These are phyloP conservation scores for Varanus komodoensis DNA, from an alignment of 2,113 vertebrate species.

Conservation along the genomic window DNA sequence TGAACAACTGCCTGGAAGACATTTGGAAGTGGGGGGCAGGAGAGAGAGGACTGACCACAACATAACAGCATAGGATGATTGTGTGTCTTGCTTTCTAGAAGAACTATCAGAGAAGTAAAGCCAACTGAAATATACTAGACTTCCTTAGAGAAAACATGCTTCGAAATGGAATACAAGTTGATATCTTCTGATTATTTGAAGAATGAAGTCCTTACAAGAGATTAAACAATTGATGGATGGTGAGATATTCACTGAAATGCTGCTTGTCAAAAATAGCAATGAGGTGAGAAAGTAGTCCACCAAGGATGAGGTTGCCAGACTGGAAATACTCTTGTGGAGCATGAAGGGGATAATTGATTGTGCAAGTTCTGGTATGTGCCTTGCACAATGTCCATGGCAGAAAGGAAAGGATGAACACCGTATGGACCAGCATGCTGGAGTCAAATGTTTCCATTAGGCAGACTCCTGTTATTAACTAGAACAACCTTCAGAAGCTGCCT, in stretches of 20 bases:
- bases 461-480: background rate
- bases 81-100: too few relatives aligned
- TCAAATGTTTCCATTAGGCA: background rate
- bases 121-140: too few relatives aligned
- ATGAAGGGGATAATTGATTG: background rate
- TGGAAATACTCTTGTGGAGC: background rate
- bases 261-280: background rate
- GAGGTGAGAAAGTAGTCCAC: background rate
- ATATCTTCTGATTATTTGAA: background rate
- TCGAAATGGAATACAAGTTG: background rate
- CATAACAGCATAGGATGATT: background rate
- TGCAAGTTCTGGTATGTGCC: background rate
- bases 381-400: background rate
- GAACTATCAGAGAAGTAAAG: too few relatives aligned
- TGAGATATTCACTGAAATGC: background rate
- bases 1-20: background rate
- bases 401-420: background rate
- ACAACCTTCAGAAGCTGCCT: background rate
- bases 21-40: background rate
- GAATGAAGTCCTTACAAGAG: background rate
- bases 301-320: background rate
- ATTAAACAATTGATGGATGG: background rate
- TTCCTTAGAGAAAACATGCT: background rate
- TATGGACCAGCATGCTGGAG: background rate
- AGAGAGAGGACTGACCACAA: background rate